phyloP scores from a whole-genome alignment of 2,888 invertebrate genomes.

The Flabesymbios commensalis region DNA sequence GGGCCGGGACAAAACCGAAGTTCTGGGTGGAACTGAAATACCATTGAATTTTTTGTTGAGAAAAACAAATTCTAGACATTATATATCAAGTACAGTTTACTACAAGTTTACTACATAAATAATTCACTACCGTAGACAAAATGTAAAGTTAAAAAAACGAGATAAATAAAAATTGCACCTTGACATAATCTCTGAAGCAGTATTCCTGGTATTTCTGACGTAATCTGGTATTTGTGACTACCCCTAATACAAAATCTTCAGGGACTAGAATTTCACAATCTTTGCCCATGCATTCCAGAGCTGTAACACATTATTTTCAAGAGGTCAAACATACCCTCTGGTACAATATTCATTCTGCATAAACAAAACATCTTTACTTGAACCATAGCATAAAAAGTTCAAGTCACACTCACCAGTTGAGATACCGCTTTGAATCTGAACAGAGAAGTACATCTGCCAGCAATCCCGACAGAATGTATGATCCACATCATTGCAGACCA shows the following conservation, averaged over 20 bases:
- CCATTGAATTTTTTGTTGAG: too few species aligned
- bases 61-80: too few species aligned
- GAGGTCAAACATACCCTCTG: too few species aligned
- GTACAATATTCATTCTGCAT: too few species aligned
- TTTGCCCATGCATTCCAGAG: conserved; percentile 96
- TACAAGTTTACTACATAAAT: too few species aligned
- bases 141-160: neutral
- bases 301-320: conserved; percentile 61
- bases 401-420: conserved; percentile 67
- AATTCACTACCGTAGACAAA: too few species aligned
- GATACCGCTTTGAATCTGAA: conserved; percentile 87
- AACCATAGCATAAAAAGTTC: too few species aligned
- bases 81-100: too few species aligned
- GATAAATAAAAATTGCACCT: conserved; percentile 62
- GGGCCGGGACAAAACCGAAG: conserved; percentile 75
- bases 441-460: conserved; percentile 95
- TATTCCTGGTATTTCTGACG: conserved; percentile 94
- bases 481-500: conserved; percentile 84
- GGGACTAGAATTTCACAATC: conserved; percentile 93
- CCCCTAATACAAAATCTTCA: conserved; percentile 89
- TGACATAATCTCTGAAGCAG: conserved; percentile 94
- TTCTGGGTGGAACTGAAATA: conserved; percentile 61
- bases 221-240: conserved; percentile 80
- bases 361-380: too few species aligned
- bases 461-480: conserved; percentile 95